These are phyloP conservation scores for Trididemnum clinides DNA, from an alignment of 23 tunicate species.

Conservation along the genomic window DNA sequence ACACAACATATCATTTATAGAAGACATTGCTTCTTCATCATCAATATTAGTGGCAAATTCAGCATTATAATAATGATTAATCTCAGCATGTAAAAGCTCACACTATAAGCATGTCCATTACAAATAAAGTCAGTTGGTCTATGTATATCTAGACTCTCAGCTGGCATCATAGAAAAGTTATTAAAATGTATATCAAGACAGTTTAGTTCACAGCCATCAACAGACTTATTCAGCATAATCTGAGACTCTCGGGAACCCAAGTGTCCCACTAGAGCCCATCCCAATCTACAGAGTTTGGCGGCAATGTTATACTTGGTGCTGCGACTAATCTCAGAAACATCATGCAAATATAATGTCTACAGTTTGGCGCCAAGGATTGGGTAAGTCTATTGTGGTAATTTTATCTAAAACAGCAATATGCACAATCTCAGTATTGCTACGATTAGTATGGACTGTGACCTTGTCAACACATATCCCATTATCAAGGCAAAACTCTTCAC, in stretches of 20 bases:
- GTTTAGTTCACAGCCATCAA: neutral
- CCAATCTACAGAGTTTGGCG: neutral
- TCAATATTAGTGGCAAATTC: neutral
- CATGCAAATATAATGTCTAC: neutral
- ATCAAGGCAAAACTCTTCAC: neutral
- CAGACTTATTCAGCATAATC: neutral
- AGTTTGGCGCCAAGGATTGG: neutral
- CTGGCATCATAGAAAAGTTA: neutral
- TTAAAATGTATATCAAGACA: neutral
- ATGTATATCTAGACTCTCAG: neutral
- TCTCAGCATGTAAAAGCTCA: constrained; percentile 4
- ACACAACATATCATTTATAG: neutral
- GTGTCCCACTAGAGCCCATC: constrained; percentile 13
- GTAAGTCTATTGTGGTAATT: neutral
- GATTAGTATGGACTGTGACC: neutral
- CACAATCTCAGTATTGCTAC: neutral
- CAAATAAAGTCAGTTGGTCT: neutral
- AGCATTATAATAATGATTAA: neutral
- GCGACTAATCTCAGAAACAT: neutral
- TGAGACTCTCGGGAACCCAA: neutral
- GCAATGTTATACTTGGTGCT: neutral
- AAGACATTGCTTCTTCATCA: neutral
- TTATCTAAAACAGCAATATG: neutral
- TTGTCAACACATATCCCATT: neutral
- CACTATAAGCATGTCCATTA: constrained; percentile 3